Conservation (phyloP, 2,797 vertebrate genomes). For the Agapornis canus region DNA sequence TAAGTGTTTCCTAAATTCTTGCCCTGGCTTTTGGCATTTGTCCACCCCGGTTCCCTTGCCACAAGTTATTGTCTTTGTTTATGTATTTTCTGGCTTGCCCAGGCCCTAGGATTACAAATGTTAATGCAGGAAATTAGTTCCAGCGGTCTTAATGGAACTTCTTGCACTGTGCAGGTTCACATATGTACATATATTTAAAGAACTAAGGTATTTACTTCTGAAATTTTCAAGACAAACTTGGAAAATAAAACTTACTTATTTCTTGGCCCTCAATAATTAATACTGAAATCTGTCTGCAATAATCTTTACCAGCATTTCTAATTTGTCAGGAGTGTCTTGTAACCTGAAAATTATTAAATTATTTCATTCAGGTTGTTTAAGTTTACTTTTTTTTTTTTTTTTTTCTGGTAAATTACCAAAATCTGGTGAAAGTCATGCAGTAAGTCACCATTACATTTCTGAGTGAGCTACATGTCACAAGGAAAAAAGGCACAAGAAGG, state of each 20-base stretch:
- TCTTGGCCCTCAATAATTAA: background rate
- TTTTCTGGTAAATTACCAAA: background rate
- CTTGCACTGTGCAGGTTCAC: background rate
- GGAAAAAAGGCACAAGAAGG: background rate
- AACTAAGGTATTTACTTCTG: background rate
- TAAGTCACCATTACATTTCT: background rate
- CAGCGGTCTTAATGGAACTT: background rate
- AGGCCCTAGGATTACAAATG: background rate
- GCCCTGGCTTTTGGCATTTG: background rate
- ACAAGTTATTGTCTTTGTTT: background rate
- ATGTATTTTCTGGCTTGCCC: background rate
- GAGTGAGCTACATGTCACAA: background rate
- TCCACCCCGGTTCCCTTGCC: background rate
- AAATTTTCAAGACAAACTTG: background rate
- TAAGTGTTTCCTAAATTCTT: background rate
- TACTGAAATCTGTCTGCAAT: background rate
- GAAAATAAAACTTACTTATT: background rate
- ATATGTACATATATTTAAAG: background rate
- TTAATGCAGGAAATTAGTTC: background rate
- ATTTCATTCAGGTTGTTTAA: background rate
- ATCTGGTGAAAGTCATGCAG: background rate
- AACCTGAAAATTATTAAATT: background rate
- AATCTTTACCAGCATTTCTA: background rate
- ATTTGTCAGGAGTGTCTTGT: background rate
- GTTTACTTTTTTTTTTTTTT: background rate